A percentile compares a stretch with the other conserved stretches of the same genome.
These are phyloP conservation scores for Anguilla marmorata DNA, from an alignment of 2,797 vertebrate species.

Conservation along the genomic window DNA sequence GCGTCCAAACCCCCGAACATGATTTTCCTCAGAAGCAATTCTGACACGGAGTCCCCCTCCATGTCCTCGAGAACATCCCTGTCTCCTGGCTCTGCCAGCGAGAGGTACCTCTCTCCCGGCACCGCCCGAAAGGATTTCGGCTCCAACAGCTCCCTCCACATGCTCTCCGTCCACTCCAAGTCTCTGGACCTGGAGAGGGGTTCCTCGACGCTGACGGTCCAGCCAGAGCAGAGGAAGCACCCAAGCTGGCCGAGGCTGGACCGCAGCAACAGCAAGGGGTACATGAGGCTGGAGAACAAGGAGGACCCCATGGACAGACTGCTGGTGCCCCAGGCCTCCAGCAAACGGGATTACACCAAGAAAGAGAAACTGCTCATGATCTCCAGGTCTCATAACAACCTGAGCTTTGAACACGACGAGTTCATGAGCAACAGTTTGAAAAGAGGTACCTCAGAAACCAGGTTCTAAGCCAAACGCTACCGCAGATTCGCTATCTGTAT, in stretches of 20 bases:
- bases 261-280: constrained; percentile 93
- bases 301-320: constrained; percentile 89
- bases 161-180: constrained; percentile 91
- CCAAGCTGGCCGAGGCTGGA: constrained; percentile 97
- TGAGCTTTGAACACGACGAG: constrained; percentile 95
- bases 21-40: constrained; percentile 78
- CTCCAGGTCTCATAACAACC: constrained; percentile 94
- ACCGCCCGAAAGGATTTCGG: constrained; percentile 88
- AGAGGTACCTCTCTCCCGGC: constrained; percentile 86
- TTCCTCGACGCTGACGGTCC: constrained; percentile 81
- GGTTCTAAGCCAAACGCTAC: constrained; percentile 75
- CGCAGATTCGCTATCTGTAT: constrained; percentile 52
- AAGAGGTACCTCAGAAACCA: constrained; percentile 92
- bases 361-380: constrained; percentile 99
- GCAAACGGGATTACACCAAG: constrained; percentile 89
- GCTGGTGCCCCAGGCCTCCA: constrained; percentile 68
- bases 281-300: constrained; percentile 90
- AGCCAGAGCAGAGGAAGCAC: constrained; percentile 90
- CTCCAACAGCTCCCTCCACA: constrained; percentile 90
- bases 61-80: constrained; percentile 72
- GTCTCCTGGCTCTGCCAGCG: constrained; percentile 70
- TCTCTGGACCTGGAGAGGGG: constrained; percentile 91
- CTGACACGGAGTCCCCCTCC: constrained; percentile 69
- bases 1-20: constrained; percentile 72
- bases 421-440: constrained; percentile 89